These are phyloP conservation scores for Lepidurus couesii DNA, from an alignment of 1,140 invertebrate genomes.

Conservation along the genomic window DNA sequence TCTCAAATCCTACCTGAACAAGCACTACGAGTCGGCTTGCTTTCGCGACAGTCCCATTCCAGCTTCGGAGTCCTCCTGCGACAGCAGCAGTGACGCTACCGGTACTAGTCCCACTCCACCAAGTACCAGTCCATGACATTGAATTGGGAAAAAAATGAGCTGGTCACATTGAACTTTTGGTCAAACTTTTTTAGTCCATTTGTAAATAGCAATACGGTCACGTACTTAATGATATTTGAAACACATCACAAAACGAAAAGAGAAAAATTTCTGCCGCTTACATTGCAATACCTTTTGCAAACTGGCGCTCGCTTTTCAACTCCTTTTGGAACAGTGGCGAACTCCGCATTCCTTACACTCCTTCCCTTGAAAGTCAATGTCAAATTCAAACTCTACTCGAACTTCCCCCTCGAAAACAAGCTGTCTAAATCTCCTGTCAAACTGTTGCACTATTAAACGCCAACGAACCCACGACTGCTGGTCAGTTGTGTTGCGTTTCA, in stretches of 20 bases:
- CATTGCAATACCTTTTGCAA: background rate
- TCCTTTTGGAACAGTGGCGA: too few relatives aligned
- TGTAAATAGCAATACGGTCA: too few relatives aligned
- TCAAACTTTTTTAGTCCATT: background rate
- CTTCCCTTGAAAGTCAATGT: too few relatives aligned
- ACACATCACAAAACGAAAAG: too few relatives aligned
- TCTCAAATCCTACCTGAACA: conserved; percentile 94
- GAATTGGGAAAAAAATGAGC: background rate
- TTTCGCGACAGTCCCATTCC: conserved; percentile 42
- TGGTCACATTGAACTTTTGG: background rate
- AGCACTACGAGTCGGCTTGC: conserved; percentile 90
- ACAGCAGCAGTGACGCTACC: conserved; percentile 10
- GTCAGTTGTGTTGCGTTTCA: background rate
- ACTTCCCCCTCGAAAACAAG: too few relatives aligned
- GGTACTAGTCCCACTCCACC: background rate
- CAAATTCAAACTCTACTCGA: too few relatives aligned
- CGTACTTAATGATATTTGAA: too few relatives aligned
- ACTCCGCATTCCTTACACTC: too few relatives aligned
- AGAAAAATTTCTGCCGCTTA: background rate
- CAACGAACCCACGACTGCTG: background rate
- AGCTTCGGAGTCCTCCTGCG: conserved; percentile 29
- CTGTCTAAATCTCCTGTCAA: background rate
- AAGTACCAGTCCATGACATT: background rate
- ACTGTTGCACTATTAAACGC: background rate
- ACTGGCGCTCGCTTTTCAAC: background rate